A percentile compares a stretch with the other conserved stretches of the same genome.
phyloP scores from a whole-genome alignment of 2,113 vertebrate species.

The Antennarius striatus region DNA sequence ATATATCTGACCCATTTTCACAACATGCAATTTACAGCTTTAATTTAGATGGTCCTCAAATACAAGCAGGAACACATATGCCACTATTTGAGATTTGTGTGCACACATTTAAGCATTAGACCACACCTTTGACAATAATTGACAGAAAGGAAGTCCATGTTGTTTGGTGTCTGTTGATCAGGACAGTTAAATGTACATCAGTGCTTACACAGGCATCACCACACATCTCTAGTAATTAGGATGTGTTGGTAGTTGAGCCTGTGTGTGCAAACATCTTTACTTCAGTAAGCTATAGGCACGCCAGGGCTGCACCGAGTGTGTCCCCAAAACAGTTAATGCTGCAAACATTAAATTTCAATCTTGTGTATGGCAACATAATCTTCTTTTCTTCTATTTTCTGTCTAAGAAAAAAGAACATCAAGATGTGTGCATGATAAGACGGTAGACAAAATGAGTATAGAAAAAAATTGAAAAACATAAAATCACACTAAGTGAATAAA shows the following conservation, averaged over 20 bases:
- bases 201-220: not conserved
- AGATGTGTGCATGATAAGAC: not conserved
- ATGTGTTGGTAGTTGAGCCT: not conserved
- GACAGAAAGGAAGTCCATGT: slow-evolving; percentile 4
- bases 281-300: too few relatives aligned
- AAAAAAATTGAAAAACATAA: not conserved
- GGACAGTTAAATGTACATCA: slow-evolving; percentile 3
- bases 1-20: too few relatives aligned
- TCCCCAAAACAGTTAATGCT: not conserved
- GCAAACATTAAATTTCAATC: not conserved
- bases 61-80: not conserved
- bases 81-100: slow-evolving; percentile 9
- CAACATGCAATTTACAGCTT: too few relatives aligned
- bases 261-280: not conserved
- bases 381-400: not conserved
- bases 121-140: slow-evolving; percentile 16
- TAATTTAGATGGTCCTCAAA: too few relatives aligned
- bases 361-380: not conserved
- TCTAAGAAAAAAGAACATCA: not conserved
- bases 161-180: slow-evolving; percentile 5
- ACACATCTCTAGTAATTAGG: not conserved
- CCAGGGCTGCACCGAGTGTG: too few relatives aligned
- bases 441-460: not conserved
- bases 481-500: not conserved
- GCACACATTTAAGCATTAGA: slow-evolving; percentile 1